A percentile compares a stretch with the other conserved stretches of the same genome.
phyloP scores from a whole-genome alignment of 2,888 invertebrate genomes.

The Syritta pipiens region DNA sequence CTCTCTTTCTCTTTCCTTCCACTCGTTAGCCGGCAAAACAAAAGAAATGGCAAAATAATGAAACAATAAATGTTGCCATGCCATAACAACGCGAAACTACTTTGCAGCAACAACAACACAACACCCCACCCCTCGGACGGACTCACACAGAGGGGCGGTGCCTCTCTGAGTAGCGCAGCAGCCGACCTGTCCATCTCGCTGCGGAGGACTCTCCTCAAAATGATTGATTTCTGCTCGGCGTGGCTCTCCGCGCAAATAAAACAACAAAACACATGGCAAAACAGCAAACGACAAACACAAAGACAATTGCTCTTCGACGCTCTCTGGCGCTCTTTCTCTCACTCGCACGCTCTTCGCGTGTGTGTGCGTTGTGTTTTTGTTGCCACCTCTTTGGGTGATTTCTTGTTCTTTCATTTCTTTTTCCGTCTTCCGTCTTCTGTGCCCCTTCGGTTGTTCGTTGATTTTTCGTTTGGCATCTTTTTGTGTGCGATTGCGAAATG shows the following conservation, averaged over 20 bases:
- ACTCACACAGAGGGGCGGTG: slow-evolving; percentile 66
- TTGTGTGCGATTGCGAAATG: background rate
- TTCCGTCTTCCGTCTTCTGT: slow-evolving; percentile 2
- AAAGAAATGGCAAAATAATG: slow-evolving; percentile 23
- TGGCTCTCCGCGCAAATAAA: slow-evolving; percentile 1
- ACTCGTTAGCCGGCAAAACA: background rate
- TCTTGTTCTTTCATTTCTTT: slow-evolving; percentile 11
- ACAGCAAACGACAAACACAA: background rate
- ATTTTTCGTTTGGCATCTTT: background rate
- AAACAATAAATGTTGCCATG: slow-evolving; percentile 24
- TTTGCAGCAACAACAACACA: background rate
- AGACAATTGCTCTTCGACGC: slow-evolving; percentile 3
- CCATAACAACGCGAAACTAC: slow-evolving; percentile 11
- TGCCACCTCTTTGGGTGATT: slow-evolving; percentile 36
- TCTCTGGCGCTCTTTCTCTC: background rate
- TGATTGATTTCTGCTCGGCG: slow-evolving; percentile 58
- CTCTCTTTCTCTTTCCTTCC: background rate
- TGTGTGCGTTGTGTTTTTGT: background rate
- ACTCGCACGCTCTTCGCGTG: too few relatives aligned
- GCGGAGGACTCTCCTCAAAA: slow-evolving; percentile 42
- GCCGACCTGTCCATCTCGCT: slow-evolving; percentile 58
- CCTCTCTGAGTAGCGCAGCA: slow-evolving; percentile 42
- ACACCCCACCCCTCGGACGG: slow-evolving; percentile 10
- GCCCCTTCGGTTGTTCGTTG: background rate
- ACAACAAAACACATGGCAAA: background rate